phyloP scores from a whole-genome alignment of 2,888 invertebrate genomes.

The Eledone cirrhosa region DNA sequence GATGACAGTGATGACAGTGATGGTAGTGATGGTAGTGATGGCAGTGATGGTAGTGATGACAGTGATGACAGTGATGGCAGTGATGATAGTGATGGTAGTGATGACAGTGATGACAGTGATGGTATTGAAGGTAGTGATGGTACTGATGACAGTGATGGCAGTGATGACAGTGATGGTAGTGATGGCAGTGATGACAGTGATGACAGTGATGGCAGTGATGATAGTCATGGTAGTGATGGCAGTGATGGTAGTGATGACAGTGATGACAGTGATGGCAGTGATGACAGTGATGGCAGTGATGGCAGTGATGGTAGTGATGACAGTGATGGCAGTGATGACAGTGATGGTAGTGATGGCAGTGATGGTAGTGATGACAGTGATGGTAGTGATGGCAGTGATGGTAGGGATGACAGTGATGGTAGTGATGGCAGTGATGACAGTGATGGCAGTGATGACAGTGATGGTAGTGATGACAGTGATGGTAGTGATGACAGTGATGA shows the following conservation, averaged over 20 bases:
- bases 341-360: conserved; percentile 5
- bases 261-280: conserved; percentile 16
- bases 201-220: not conserved
- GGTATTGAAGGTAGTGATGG: too few species aligned
- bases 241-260: conserved; percentile 17
- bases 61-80: not conserved
- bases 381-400: conserved; percentile 16
- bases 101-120: too few species aligned
- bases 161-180: not conserved
- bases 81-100: not conserved
- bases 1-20: not conserved
- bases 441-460: conserved; percentile 21
- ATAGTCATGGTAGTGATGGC: too few species aligned
- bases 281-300: not conserved
- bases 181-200: not conserved
- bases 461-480: conserved; percentile 14
- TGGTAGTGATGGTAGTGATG: conserved; percentile 18
- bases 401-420: not conserved
- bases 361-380: conserved; percentile 16
- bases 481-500: conserved; percentile 13
- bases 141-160: not conserved
- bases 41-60: conserved; percentile 1
- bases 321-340: not conserved
- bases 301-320: not conserved
- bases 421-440: conserved; percentile 12